These are phyloP conservation scores for Petaurus breviceps DNA, from an alignment of 2,113 vertebrate genomes.

Conservation along the genomic window DNA sequence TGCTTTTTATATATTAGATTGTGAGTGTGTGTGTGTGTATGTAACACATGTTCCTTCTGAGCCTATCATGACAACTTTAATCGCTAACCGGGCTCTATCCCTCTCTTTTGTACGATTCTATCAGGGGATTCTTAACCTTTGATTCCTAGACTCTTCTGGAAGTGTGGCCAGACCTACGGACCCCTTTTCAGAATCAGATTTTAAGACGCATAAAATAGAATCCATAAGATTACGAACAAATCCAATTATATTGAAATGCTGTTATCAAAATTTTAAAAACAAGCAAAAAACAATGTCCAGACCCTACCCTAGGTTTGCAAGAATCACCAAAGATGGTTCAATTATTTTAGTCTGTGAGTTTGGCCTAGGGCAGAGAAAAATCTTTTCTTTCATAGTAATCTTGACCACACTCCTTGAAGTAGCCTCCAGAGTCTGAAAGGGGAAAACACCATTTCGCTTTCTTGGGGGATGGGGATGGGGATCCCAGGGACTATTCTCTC, in stretches of 20 bases:
- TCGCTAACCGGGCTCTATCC: constrained; percentile 11
- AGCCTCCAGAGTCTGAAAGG: constrained; percentile 63
- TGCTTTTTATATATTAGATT: background rate
- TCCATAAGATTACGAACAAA: background rate
- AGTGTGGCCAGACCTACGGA: background rate
- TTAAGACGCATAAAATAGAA: background rate
- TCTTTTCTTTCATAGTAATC: constrained; percentile 68
- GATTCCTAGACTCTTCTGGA: background rate
- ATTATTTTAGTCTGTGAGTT: constrained; percentile 63
- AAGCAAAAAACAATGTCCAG: background rate
- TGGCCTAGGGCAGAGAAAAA: constrained; percentile 64
- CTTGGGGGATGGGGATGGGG: constrained; percentile 43
- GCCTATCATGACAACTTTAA: constrained; percentile 22
- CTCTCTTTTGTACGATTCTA: background rate
- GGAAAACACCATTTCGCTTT: constrained; percentile 73
- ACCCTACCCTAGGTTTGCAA: background rate
- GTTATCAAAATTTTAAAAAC: background rate
- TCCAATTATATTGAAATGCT: background rate
- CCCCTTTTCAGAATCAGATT: background rate
- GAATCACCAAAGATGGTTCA: constrained; percentile 62
- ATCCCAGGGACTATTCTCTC: constrained; percentile 45
- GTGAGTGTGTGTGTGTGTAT: background rate
- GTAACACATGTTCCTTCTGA: background rate
- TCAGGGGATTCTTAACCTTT: background rate
- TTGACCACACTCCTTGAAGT: constrained; percentile 69